Percentiles rank a stretch among this genome's conserved stretches.
These are phyloP conservation scores for Cottus gobio DNA, from an alignment of 2,113 vertebrate species.

Conservation along the genomic window DNA sequence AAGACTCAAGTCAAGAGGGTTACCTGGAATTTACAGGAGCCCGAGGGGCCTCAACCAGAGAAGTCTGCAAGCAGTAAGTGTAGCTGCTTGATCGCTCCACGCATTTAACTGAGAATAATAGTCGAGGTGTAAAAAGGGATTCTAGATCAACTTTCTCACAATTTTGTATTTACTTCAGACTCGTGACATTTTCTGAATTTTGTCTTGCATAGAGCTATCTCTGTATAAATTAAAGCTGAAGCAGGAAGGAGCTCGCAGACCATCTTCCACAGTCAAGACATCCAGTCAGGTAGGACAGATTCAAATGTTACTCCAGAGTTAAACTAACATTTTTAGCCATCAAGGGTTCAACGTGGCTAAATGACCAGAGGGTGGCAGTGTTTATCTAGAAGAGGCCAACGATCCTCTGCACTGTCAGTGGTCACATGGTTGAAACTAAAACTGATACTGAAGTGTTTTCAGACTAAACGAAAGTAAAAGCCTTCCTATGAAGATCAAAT, in stretches of 20 bases:
- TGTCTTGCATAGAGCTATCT: slow-evolving; percentile 79
- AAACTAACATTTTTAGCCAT: background rate
- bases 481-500: background rate
- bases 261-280: slow-evolving; percentile 66
- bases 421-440: slow-evolving; percentile 66
- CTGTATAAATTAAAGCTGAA: slow-evolving; percentile 86
- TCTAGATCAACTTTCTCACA: too few species aligned
- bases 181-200: background rate
- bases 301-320: background rate
- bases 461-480: slow-evolving; percentile 76
- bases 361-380: slow-evolving; percentile 64
- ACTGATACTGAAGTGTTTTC: slow-evolving; percentile 62
- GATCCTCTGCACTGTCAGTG: background rate
- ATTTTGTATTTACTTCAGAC: too few species aligned
- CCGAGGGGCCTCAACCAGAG: slow-evolving; percentile 73
- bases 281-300: slow-evolving; percentile 82
- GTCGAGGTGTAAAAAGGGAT: background rate
- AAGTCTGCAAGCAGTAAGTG: slow-evolving; percentile 87
- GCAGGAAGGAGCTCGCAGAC: slow-evolving; percentile 86
- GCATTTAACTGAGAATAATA: background rate
- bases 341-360: background rate
- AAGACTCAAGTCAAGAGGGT: slow-evolving; percentile 92
- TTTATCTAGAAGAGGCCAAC: background rate
- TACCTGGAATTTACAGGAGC: slow-evolving; percentile 95
- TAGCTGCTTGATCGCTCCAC: background rate